Base-by-base conservation (phyloP, 1,140 invertebrate genomes). In the Heterodera carotae region DNA sequence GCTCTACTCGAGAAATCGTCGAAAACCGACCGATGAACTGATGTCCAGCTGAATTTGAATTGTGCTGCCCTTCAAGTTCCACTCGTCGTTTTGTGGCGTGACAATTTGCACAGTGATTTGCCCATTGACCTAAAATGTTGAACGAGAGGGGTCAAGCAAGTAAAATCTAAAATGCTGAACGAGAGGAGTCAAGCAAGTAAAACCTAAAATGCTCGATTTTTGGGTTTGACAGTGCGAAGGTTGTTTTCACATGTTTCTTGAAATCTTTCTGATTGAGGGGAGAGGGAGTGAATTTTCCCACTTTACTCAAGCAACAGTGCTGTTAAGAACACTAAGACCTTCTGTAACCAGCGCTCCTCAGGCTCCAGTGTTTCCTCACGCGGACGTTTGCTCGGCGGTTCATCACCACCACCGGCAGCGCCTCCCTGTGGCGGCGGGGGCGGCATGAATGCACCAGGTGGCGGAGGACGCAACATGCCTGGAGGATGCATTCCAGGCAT, bases 21-120 rank as follows among this genome's bases (percentile, higher is more conserved):
- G 22, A 77, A 39, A 76, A 75, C 76, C 80, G 83, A 91, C 90
- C 1, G 91, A 91, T 80, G 97, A 94, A 7, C 91, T 91, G 7
- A 95, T 89, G 56, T 93, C 91, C 80, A 98, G 86, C 2, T 92
- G 92, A 33, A 96, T 90, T 27, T 90, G 91, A 67, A 98, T 88
- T 64, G 92, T 91, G 88, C 98, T 95, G 0, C 97, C 97, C 88
- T 93, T 93, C n/a, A 98, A 89, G 82, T 94, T 94, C 95, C 95
- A 98, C 91, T 98, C 96, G 94, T 74, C 64, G 15, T 81, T 73
- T 3, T 70, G 79, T 29, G 84, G 84, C 31, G 76, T 76, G 27
- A 56, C 29, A 3, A 83, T 56, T 22, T 67, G 69, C 12, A 85
- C 18, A 29, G 67, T 66, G 31, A 85, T 80, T 79, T 80, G 80